These are phyloP conservation scores for Trachurus trachurus DNA, from an alignment of 2,797 vertebrate species.

Conservation along the genomic window DNA sequence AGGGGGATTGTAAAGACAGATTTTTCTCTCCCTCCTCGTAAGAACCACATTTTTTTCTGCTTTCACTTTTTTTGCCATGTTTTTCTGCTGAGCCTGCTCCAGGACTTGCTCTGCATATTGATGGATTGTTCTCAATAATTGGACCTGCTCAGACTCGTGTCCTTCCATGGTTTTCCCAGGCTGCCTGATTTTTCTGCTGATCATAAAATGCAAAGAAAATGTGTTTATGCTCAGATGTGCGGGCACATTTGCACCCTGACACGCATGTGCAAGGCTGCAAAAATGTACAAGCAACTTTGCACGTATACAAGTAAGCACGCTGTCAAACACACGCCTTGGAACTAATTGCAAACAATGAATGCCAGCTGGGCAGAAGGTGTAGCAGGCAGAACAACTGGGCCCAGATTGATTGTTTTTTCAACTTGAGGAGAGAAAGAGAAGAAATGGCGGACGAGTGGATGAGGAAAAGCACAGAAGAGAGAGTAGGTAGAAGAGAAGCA, in stretches of 20 bases:
- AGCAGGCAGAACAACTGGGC: conserved; percentile 68
- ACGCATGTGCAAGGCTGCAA: conserved; percentile 27
- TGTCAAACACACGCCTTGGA: conserved; percentile 75
- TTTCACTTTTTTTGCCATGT: conserved; percentile 74
- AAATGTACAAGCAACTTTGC: conserved; percentile 55
- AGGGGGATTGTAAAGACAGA: conserved; percentile 87
- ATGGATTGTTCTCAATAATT: conserved; percentile 85
- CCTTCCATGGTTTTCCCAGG: conserved; percentile 64
- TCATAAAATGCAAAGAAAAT: conserved; percentile 54
- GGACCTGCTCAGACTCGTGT: conserved; percentile 64
- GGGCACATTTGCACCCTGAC: conserved; percentile 37
- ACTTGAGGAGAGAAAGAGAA: conserved; percentile 48
- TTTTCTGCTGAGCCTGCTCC: conserved; percentile 83
- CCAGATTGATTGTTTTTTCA: conserved; percentile 79
- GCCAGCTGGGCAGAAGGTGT: conserved; percentile 81
- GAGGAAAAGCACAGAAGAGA: conserved; percentile 33
- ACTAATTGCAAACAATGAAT: conserved; percentile 84
- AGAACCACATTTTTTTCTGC: conserved; percentile 81
- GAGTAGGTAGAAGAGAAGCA: conserved; percentile 28
- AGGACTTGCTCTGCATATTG: conserved; percentile 82
- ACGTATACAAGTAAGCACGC: conserved; percentile 59
- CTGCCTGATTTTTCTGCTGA: conserved; percentile 71
- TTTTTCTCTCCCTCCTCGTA: conserved; percentile 83
- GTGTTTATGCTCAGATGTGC: conserved; percentile 28
- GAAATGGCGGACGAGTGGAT: conserved; percentile 33